Conservation (phyloP, 2,797 vertebrate genomes). For the Paramormyrops hopkinsi region DNA sequence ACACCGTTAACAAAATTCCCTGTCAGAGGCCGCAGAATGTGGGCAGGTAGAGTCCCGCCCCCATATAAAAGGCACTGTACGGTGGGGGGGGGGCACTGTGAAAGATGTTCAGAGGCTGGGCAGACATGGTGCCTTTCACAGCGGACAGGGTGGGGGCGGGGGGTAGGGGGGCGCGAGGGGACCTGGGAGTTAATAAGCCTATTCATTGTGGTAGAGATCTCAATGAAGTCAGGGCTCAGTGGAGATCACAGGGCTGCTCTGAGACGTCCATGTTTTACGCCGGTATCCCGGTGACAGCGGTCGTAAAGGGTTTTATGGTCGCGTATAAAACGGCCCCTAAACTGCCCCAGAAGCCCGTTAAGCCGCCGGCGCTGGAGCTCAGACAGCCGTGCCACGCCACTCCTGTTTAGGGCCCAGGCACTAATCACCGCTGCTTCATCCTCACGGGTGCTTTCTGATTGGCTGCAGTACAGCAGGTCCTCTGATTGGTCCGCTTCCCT, state of each 20-base stretch:
- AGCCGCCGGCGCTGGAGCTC: constrained; percentile 3
- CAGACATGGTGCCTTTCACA: constrained; percentile 27
- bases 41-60: background rate
- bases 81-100: background rate
- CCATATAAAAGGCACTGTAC: constrained; percentile 1
- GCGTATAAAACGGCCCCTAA: constrained; percentile 11
- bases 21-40: background rate
- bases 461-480: background rate
- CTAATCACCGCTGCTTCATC: background rate
- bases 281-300: constrained; percentile 14
- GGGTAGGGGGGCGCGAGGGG: background rate
- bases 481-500: background rate
- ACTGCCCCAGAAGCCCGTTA: constrained; percentile 26
- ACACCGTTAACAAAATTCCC: constrained; percentile 4
- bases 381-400: background rate
- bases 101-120: background rate
- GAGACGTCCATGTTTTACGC: constrained; percentile 18
- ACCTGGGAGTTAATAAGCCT: background rate
- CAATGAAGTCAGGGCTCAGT: constrained; percentile 14
- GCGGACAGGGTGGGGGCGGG: background rate
- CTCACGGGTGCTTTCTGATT: background rate
- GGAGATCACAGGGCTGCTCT: background rate
- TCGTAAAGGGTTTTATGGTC: constrained; percentile 22
- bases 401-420: background rate
- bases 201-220: constrained; percentile 2